phyloP scores from a whole-genome alignment of 2,888 invertebrate genomes.

The Torymus aiolomorphi region DNA sequence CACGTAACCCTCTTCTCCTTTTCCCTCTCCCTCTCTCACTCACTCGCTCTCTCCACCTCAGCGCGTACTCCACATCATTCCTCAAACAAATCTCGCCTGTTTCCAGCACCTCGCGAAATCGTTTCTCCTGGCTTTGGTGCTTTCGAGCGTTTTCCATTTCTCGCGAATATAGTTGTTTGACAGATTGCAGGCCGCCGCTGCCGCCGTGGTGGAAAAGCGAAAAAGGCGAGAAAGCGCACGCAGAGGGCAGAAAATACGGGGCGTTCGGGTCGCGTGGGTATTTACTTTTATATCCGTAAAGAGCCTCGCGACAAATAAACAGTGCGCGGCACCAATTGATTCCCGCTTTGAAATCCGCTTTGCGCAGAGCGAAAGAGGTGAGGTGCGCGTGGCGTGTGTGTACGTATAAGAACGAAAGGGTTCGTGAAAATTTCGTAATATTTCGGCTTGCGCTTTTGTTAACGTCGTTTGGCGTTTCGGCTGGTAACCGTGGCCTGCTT shows the following conservation, averaged over 20 bases:
- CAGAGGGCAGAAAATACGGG: neutral
- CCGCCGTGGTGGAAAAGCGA: conserved; percentile 3
- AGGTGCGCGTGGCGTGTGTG: too few species aligned
- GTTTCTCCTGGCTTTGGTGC: conserved; percentile 1
- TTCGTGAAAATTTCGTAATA: too few species aligned
- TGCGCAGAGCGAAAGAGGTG: too few species aligned
- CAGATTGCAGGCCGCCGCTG: conserved; percentile 30
- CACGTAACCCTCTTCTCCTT: neutral
- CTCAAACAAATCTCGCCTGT: conserved; percentile 37
- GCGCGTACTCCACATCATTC: conserved; percentile 3
- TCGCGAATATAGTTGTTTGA: conserved; percentile 32
- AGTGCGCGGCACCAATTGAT: too few species aligned
- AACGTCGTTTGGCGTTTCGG: too few species aligned
- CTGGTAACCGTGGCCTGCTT: too few species aligned
- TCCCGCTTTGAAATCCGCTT: too few species aligned
- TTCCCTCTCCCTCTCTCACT: neutral
- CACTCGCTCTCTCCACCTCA: too few species aligned
- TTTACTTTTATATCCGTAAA: conserved; percentile 44
- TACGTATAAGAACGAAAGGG: too few species aligned
- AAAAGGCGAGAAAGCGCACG: conserved; percentile 14
- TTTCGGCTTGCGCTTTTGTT: too few species aligned
- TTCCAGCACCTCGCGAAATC: conserved; percentile 37
- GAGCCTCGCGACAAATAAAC: conserved; percentile 17
- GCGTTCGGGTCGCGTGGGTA: neutral
- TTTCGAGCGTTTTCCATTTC: conserved; percentile 28